Evolutionary conservation across 1,140 invertebrate genomes (phyloP), one percentile per base, ranked within the genome.

Genomic region (Frieseomelitta varia): DNA sequence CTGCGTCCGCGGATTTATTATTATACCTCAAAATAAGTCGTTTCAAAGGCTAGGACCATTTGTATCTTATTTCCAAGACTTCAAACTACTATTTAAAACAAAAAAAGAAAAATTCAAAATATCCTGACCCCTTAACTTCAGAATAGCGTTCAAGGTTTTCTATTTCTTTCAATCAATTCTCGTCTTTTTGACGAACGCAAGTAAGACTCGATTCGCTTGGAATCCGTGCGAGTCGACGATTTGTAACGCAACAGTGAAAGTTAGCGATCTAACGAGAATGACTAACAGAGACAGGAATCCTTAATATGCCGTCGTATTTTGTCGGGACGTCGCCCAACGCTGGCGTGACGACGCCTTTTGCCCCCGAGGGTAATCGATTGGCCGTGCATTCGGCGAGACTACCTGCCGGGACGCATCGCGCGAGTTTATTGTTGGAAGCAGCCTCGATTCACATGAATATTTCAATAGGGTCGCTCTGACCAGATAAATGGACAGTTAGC

Each of bases 381-480:
- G 39, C 83, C 61, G 77, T 68, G 87, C 84, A 86, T 86, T 80
- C 85, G 78, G 74, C 75, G 56, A 81, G 73, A 65, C 68, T 85
- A 89, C 67, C 87, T 86, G 75, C 55, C 65, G 80, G 79, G 80
- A 84, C 85, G 77, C 80, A 77, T 81, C 87, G 79, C 74, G 69
- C 84, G 53, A 58, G 76, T 73, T 89, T 89, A 88, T 89, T 89
- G 88, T 88, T 80, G 84, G 80, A 65, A 68, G 68, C 84, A 84
- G 72, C 65, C 87, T 53, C 80, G 83, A 88, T 80, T 88, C 72
- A 56, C 88, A 88, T 88, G 88, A 81, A 82, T 88, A 83, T 84
- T 89, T 84, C 87, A 86, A 83, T 84, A 76, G 80, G 63, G 74
- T 39, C 58, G 87, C 75, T 58, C 67, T 67, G 63, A 56, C 71